Evolutionary conservation across 2,888 invertebrate genomes (phyloP), one percentile per base, ranked within the genome.

Genomic region (Phrixothrix hirtus): DNA sequence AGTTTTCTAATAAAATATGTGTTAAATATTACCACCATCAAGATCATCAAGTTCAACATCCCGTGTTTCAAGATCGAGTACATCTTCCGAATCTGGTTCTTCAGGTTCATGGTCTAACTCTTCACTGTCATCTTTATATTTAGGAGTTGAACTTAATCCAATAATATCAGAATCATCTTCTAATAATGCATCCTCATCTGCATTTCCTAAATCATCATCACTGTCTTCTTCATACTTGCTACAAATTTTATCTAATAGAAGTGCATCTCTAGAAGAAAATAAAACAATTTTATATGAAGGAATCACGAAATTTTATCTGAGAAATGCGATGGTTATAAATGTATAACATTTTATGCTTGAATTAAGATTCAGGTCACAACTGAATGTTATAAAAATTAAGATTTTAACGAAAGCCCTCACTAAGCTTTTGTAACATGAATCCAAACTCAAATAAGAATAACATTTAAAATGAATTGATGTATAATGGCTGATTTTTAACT

Each of bases 151-250:
- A 11, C 34, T 39, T 6, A 29, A 21, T 10, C 21, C 37, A 17
- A 16, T 15, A 27, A 31, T 30, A 15, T 65, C 67, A 32, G 71
- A 71, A 56, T 73, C 72, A 63, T 67, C 77, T 17, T 77, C 77
- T 62, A 78, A 66, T 27, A 78, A 69, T 10, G 77, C 77, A 63
- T 78, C 77, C 67, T 77, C 77, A 60, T 77, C 77, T 36, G 77
- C 77, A 58, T 76, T 76, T 48, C 73, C 75, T 38, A 77, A 63
- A 57, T 77, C 76, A 55, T 77, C 77, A 41, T 75, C 73, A 36
- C 76, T 75, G 14, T 73, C 75, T 25, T 76, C 73, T 60, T 76
- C 76, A 64, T 75, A 46, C 15, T 47, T 50, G 0, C 51, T 47
- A 9, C 30, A 48, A 13, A 48, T 55, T 35, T 39, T 76, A 35